phyloP scores from a whole-genome alignment of 2,797 vertebrate species.

The Geotrypetes seraphini region DNA sequence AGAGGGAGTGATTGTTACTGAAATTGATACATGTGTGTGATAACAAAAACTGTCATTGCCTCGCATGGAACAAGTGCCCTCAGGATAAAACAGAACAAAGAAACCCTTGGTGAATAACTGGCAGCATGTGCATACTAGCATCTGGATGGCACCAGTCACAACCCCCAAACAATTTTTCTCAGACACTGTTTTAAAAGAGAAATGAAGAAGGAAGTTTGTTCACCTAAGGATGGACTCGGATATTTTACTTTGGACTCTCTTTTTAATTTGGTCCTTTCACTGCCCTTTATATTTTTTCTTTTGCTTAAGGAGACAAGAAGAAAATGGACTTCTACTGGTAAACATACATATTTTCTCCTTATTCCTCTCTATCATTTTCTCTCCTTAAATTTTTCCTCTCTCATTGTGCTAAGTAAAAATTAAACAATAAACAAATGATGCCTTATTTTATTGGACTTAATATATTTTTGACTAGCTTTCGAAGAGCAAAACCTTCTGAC shows the following conservation, averaged over 20 bases:
- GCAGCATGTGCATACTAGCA: slow-evolving; percentile 35
- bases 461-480: no score
- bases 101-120: slow-evolving; percentile 39
- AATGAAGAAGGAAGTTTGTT: slow-evolving; percentile 42
- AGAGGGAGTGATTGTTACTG: slow-evolving; percentile 46
- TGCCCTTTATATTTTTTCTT: slow-evolving; percentile 5
- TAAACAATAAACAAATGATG: no score
- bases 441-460: no score
- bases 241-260: neutral
- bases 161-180: slow-evolving; percentile 54
- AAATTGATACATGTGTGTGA: slow-evolving; percentile 50
- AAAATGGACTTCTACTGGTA: no score
- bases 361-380: no score
- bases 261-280: no score
- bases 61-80: slow-evolving; percentile 42
- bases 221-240: slow-evolving; percentile 2
- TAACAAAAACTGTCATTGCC: slow-evolving; percentile 61
- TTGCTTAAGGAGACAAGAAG: neutral
- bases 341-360: no score
- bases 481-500: no score
- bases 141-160: slow-evolving; percentile 52
- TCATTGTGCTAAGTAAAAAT: no score
- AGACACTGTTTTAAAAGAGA: slow-evolving; percentile 35
- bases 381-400: no score
- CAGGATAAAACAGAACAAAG: slow-evolving; percentile 54